A percentile compares a stretch with the other conserved stretches of the same genome.
These are phyloP conservation scores for Ariopsis seemanni DNA, from an alignment of 2,113 vertebrate genomes.

Conservation along the genomic window DNA sequence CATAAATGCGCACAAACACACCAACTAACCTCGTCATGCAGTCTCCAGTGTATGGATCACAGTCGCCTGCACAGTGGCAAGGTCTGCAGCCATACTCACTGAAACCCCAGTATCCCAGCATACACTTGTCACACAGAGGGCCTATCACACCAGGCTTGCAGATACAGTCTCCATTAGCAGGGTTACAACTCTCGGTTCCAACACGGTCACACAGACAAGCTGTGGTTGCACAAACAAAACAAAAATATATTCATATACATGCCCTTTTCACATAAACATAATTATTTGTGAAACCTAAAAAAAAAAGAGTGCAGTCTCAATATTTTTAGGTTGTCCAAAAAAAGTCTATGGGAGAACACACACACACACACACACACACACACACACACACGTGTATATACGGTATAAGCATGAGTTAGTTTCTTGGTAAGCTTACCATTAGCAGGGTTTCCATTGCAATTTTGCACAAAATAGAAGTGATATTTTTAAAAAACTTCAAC, in stretches of 20 bases:
- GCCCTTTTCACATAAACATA: background rate
- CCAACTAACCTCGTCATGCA: conserved; percentile 81
- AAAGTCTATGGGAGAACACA: background rate
- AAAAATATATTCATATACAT: conserved; percentile 17
- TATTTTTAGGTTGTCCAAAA: background rate
- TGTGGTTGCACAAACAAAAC: conserved; percentile 55
- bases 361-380: background rate
- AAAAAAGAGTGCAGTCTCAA: background rate
- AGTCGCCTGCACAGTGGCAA: conserved; percentile 88
- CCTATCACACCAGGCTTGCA: conserved; percentile 92
- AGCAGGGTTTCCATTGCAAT: too few species aligned
- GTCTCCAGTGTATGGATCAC: conserved; percentile 87
- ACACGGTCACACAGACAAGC: conserved; percentile 86
- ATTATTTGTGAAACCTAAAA: background rate
- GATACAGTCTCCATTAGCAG: conserved; percentile 86
- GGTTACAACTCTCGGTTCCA: conserved; percentile 86
- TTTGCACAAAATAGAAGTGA: too few species aligned
- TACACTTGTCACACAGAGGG: conserved; percentile 86
- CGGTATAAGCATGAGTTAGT: background rate
- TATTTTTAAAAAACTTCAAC: too few species aligned
- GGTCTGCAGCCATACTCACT: conserved; percentile 87
- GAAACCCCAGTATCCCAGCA: conserved; percentile 96
- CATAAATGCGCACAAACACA: background rate
- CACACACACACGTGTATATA: background rate
- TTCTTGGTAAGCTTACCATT: background rate